Evolutionary conservation across 2,888 invertebrate species (phyloP), one percentile per base, ranked within the genome.

Genomic region (Ctenicera cuprea): DNA sequence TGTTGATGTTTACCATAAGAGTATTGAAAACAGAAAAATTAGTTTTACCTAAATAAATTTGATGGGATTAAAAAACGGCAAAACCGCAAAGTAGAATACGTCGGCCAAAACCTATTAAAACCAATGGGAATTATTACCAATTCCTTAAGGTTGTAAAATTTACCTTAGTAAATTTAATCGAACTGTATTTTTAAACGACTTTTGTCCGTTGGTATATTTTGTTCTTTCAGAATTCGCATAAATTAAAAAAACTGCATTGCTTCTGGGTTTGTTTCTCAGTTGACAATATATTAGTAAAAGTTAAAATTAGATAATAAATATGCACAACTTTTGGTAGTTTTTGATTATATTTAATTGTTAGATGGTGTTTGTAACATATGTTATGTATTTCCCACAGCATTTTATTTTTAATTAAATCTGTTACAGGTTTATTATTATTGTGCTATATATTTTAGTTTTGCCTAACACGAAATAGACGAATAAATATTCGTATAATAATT

Each of bases 401-500:
- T 33, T 12, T n/a, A n/a, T 14, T 26, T 26, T 48, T 45, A 63
- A 45, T 63, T 64, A 41, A 14, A 48, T 1, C 26, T 16, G 20
- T 48, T 64, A 48, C 18, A 38, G 14, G 64, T 64, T 45, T 64
- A 41, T 45, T 59, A 37, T 38, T 41, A 37, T 18, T 41, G 18
- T 41, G 3, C 14, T 30, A 30, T 26, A 62, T 62, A 45, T 45
- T 45, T 63, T 45, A 26, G 43, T 43, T 45, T 20, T 22, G 43
- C 30, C 26, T 48, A 48, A 43, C 16, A 64, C 16, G 45, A 20
- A 48, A 59, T 43, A n/a, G 43, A 48, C 14, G 1, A 26, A 59
- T 68, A 59, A 68, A 59, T 68, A 59, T 68, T 59, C 14, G 8
- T 57, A 68, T 57, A 59, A 54, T 43, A 68, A 45, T 18, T 59